These are phyloP conservation scores for Malachius bipustulatus DNA, from an alignment of 2,888 invertebrate species.

Conservation along the genomic window DNA sequence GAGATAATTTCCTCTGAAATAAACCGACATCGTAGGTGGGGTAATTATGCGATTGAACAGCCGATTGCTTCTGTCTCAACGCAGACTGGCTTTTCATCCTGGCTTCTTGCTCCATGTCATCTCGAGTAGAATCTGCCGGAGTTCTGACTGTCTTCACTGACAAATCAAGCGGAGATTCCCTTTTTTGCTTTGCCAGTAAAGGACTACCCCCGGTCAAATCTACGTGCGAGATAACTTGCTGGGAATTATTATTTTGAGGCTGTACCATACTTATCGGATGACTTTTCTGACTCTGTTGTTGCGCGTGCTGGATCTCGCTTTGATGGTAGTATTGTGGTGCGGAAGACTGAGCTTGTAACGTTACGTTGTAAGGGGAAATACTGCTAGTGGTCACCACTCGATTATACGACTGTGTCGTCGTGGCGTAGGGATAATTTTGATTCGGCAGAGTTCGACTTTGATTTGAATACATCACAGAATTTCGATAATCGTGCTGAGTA, in stretches of 20 bases:
- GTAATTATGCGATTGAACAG: constrained; percentile 31
- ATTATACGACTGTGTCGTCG: constrained; percentile 20
- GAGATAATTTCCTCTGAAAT: constrained; percentile 26
- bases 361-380: constrained; percentile 24
- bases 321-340: constrained; percentile 31
- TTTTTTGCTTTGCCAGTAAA: constrained; percentile 40
- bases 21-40: constrained; percentile 26
- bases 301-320: constrained; percentile 8
- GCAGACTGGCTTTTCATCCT: constrained; percentile 24
- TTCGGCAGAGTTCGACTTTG: constrained; percentile 16
- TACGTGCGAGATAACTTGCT: constrained; percentile 14
- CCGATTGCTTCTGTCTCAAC: constrained; percentile 16
- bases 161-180: constrained; percentile 73
- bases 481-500: not conserved
- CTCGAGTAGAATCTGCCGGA: constrained; percentile 76
- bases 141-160: constrained; percentile 83
- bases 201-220: constrained; percentile 22
- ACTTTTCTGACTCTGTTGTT: too few species aligned
- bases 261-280: constrained; percentile 14
- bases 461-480: constrained; percentile 4
- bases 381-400: constrained; percentile 32
- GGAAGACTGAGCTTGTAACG: constrained; percentile 31
- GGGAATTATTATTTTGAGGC: constrained; percentile 11
- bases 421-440: constrained; percentile 20
- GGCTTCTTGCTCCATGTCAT: constrained; percentile 46